Evolutionary conservation across 2,888 invertebrate genomes (phyloP).

Genomic region (Mechanitis messenoides): DNA sequence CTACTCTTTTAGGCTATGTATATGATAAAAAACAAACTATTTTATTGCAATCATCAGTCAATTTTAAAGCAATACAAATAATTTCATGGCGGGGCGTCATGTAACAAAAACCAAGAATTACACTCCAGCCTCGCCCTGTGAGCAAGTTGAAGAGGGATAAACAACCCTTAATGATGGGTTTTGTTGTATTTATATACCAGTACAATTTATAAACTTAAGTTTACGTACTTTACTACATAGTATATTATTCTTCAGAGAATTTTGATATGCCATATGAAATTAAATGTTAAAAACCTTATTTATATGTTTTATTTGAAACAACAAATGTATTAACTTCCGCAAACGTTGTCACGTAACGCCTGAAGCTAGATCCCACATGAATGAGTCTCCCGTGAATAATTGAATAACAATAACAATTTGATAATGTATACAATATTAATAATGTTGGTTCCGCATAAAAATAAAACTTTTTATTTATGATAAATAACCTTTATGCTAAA

Average conservation of each 20-base stretch:
- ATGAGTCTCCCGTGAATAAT: slow-evolving; percentile 58
- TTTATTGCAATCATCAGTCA: background rate
- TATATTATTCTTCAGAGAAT: too few relatives aligned
- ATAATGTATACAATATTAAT: slow-evolving; percentile 33
- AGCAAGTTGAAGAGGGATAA: slow-evolving; percentile 7
- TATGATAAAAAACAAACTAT: too few relatives aligned
- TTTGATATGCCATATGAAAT: too few relatives aligned
- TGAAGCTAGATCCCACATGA: slow-evolving; percentile 55
- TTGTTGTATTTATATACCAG: background rate
- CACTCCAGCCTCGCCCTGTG: slow-evolving; percentile 13
- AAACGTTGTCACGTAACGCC: slow-evolving; percentile 45
- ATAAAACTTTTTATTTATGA: background rate
- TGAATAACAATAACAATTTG: slow-evolving; percentile 51
- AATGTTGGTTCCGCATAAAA: slow-evolving; percentile 34
- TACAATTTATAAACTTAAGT: slow-evolving; percentile 1
- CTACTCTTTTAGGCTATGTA: too few relatives aligned
- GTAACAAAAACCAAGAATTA: slow-evolving; percentile 18
- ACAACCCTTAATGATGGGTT: slow-evolving; percentile 1
- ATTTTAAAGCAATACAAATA: background rate
- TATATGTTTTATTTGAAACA: slow-evolving; percentile 9
- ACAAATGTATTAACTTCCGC: slow-evolving; percentile 47
- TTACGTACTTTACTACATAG: too few relatives aligned
- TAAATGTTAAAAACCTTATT: background rate
- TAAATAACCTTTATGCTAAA: background rate
- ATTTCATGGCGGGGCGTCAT: slow-evolving; percentile 9